Evolutionary conservation across 2,797 vertebrate genomes (phyloP).

Genomic region (Bryconaethiops microstoma): DNA sequence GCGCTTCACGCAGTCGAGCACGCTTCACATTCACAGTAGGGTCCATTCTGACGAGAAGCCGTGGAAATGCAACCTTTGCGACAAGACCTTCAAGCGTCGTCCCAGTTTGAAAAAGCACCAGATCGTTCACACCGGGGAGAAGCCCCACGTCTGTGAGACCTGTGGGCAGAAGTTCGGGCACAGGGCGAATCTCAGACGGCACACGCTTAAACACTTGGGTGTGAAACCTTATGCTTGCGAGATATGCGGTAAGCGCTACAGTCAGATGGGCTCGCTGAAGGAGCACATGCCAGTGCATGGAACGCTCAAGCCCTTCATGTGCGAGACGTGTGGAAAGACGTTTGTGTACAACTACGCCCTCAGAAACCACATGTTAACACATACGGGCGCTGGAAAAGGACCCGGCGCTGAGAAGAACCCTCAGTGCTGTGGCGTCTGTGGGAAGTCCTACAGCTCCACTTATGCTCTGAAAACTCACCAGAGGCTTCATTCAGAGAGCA

Average conservation of each 20-base stretch:
- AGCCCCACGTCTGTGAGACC: conserved; percentile 73
- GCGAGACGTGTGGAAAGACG: conserved; percentile 65
- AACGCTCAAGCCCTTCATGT: conserved; percentile 61
- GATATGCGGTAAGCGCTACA: conserved; percentile 72
- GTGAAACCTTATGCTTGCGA: conserved; percentile 67
- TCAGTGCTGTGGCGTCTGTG: conserved; percentile 45
- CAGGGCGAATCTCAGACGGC: conserved; percentile 73
- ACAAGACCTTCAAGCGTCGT: conserved; percentile 69
- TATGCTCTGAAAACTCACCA: conserved; percentile 58
- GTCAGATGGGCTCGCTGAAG: conserved; percentile 73
- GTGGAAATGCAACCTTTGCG: conserved; percentile 67
- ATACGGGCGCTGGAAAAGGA: not conserved
- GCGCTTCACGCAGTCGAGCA: conserved; percentile 68
- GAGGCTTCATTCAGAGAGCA: conserved; percentile 59
- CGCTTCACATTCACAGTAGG: conserved; percentile 70
- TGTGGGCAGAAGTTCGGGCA: conserved; percentile 73
- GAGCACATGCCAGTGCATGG: conserved; percentile 68
- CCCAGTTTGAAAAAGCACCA: conserved; percentile 69
- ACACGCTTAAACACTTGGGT: conserved; percentile 76
- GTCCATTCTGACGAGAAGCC: conserved; percentile 74
- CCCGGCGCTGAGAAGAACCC: conserved; percentile 7
- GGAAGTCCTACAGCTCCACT: conserved; percentile 48
- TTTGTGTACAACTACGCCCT: conserved; percentile 66
- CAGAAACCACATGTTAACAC: conserved; percentile 53
- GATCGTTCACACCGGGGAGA: conserved; percentile 76